These are phyloP conservation scores for Leuctra nigra DNA, from an alignment of 2,888 invertebrate species.

Conservation along the genomic window DNA sequence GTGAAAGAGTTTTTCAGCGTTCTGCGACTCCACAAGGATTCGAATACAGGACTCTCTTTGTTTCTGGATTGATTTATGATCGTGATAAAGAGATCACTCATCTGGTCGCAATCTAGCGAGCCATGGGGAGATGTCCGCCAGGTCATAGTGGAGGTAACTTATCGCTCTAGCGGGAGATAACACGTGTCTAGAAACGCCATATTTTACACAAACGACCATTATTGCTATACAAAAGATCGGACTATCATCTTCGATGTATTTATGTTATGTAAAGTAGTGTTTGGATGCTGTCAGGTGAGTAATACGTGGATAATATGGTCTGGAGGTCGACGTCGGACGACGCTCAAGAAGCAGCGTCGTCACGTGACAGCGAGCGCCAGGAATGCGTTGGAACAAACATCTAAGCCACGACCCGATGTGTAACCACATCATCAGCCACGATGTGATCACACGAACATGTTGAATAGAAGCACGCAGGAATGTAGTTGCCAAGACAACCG, in stretches of 20 bases:
- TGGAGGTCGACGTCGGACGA: no score
- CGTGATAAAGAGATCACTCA: constrained; percentile 13
- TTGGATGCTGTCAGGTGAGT: constrained; percentile 8
- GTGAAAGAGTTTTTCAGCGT: neutral
- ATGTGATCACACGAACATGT: no score
- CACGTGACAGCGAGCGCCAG: no score
- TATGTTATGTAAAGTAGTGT: constrained; percentile 3
- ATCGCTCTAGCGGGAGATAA: constrained; percentile 2
- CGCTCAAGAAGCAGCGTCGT: no score
- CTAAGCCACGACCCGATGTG: no score
- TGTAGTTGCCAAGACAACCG: no score
- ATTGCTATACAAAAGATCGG: constrained; percentile 3
- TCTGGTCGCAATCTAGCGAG: constrained; percentile 6
- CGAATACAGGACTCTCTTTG: constrained; percentile 2
- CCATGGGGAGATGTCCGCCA: constrained; percentile 4
- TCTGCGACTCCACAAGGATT: neutral
- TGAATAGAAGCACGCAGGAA: no score
- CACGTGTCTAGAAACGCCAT: constrained; percentile 3
- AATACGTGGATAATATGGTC: constrained; percentile 5
- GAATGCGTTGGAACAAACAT: no score
- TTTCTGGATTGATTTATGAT: constrained; percentile 8
- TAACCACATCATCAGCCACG: no score
- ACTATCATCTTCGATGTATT: constrained; percentile 2
- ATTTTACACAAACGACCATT: constrained; percentile 8
- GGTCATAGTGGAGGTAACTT: neutral